Evolutionary conservation across 2,113 vertebrate species (phyloP), one percentile per base, ranked within the genome.

Genomic region (Poeciliopsis retropinna): DNA sequence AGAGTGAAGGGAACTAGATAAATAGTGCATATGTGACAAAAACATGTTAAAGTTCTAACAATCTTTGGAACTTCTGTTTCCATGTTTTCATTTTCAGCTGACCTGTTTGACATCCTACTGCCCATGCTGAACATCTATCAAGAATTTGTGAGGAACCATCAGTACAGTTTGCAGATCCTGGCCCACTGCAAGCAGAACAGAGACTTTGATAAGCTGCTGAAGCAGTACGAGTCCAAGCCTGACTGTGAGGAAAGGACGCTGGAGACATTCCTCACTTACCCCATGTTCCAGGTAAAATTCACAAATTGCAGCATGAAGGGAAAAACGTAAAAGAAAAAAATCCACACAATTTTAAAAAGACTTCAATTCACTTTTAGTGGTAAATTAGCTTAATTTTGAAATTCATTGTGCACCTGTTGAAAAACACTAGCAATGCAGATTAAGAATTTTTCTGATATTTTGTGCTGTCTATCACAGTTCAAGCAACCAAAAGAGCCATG

Each of bases 81-180:
- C 79, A 17, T 47, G 44, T 19, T 47, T 47, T 17, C 17, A 73
- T 85, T 67, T 34, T 0, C 93, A 99, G 98, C 98, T 0, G 98
- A 99, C 91, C 89, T 99, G 44, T 99, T 99, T 41, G 98, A 99
- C 94, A 99, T 99, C 90, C 93, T 99, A 86, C 94, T 99, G 92
- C 97, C 98, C 66, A 98, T 99, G 98, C 94, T 99, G 71, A 99
- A 99, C 94, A 99, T 99, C 94, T 99, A 99, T 94, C 98, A 99
- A 93, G 98, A 99, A 94, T 99, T 99, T 17, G 97, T 99, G 72
- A 92, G 98, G 79, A 99, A 99, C 92, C 98, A 99, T 88, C 98
- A 99, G 94, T 99, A 98, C 94, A 99, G 97, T 90, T 95, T 99
- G 88, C 98, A 99, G 95, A 98, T 99, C 88, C 93, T 99, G 92